phyloP scores from a whole-genome alignment of 2,888 invertebrate species.

The Pegoplata infirma region DNA sequence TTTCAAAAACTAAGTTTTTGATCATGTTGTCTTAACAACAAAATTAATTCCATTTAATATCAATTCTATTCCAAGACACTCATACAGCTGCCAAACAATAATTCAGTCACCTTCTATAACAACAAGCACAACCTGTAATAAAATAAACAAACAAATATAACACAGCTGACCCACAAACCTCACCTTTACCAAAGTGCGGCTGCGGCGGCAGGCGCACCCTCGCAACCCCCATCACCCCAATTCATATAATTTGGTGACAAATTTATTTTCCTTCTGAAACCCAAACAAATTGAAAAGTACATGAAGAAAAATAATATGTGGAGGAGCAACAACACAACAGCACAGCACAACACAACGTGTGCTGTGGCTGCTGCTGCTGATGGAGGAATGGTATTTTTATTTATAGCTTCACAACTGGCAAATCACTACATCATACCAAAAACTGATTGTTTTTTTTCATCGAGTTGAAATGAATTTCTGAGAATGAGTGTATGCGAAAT shows the following conservation, averaged over 20 bases:
- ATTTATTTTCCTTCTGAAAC: conserved; percentile 40
- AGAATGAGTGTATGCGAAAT: conserved; percentile 35
- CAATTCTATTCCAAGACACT: no score
- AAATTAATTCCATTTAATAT: no score
- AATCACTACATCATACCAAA: conserved; percentile 16
- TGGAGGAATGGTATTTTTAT: conserved; percentile 41
- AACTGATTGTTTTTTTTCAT: conserved; percentile 28
- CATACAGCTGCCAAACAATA: neutral
- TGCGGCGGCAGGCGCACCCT: neutral
- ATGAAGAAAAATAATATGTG: neutral
- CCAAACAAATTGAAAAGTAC: conserved; percentile 7
- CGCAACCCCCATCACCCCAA: neutral
- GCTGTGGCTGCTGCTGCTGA: no score
- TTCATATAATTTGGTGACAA: conserved; percentile 34
- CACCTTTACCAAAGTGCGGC: neutral
- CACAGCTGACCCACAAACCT: conserved; percentile 25
- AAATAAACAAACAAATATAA: conserved; percentile 22
- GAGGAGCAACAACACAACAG: no score
- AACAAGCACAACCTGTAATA: conserved; percentile 28
- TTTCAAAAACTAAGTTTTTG: no score
- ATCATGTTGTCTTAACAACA: no score
- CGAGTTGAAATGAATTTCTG: conserved; percentile 28
- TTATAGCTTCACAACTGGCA: conserved; percentile 51
- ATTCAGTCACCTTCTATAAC: neutral
- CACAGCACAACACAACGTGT: no score